Conservation (phyloP, 2,888 invertebrate species). For the Lithosia quadra region DNA sequence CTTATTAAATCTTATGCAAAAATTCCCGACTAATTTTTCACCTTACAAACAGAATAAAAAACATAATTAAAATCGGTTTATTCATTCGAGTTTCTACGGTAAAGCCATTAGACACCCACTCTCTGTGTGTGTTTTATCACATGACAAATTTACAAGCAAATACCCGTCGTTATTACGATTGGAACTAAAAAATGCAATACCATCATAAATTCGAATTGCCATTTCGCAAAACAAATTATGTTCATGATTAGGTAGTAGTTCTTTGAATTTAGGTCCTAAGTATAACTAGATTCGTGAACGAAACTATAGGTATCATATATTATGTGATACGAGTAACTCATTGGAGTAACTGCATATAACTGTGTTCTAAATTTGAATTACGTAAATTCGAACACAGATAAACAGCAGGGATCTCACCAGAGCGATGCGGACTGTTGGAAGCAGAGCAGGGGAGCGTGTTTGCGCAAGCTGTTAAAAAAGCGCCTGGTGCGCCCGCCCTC, state of each 20-base stretch:
- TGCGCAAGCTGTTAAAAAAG: constrained; percentile 84
- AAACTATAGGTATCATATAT: neutral
- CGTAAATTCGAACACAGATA: constrained; percentile 30
- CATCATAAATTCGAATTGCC: no score
- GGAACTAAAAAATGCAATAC: no score
- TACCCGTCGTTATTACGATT: no score
- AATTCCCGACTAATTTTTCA: no score
- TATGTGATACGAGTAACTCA: neutral
- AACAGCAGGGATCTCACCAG: constrained; percentile 23
- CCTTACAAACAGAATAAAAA: no score
- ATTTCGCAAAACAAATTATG: neutral
- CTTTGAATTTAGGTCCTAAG: no score
- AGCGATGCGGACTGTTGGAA: constrained; percentile 20
- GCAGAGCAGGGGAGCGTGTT: constrained; percentile 63
- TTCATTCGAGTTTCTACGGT: no score
- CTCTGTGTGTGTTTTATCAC: no score
- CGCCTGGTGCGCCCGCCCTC: constrained; percentile 77
- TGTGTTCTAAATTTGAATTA: constrained; percentile 26
- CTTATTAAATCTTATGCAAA: no score
- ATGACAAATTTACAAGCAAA: no score
- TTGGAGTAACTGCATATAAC: constrained; percentile 1
- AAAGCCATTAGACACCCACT: no score
- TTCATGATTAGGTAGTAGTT: neutral
- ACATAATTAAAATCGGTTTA: no score
- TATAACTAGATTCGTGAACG: neutral